These are phyloP conservation scores for Caenorhabditis panamensis DNA, from an alignment of 2,888 invertebrate species.

Conservation along the genomic window DNA sequence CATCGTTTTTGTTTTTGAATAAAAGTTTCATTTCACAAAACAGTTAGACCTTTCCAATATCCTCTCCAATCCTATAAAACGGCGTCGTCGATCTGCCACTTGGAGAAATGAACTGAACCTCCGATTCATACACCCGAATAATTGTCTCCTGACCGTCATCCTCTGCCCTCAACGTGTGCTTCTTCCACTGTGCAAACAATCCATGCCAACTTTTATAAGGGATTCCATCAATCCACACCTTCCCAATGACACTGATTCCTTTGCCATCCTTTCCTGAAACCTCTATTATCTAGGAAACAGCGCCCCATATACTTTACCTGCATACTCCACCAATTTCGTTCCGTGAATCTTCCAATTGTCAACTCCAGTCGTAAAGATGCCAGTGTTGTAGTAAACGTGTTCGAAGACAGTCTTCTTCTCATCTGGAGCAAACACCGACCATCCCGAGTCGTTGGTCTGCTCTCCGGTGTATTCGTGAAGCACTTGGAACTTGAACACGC, in stretches of 20 bases:
- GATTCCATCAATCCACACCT: neutral
- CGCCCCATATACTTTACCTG: neutral
- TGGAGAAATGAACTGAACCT: conserved; percentile 20
- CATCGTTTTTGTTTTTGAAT: too few relatives aligned
- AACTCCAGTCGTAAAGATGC: conserved; percentile 14
- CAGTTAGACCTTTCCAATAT: neutral
- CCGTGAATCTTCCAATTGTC: conserved; percentile 21
- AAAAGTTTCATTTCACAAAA: too few relatives aligned
- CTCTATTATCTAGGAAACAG: neutral
- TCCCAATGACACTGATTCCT: neutral
- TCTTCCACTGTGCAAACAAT: conserved; percentile 13
- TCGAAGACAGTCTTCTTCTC: neutral
- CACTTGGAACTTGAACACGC: conserved; percentile 14
- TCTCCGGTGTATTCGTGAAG: conserved; percentile 19
- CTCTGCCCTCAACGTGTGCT: conserved; percentile 17
- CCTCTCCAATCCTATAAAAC: conserved; percentile 13
- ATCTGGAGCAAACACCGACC: neutral
- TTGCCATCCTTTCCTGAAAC: neutral
- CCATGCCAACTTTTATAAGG: neutral
- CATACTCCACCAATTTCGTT: neutral
- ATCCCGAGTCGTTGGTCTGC: neutral
- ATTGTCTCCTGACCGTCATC: conserved; percentile 20
- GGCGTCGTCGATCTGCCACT: conserved; percentile 18
- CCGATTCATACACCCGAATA: conserved; percentile 9
- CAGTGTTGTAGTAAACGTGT: conserved; percentile 15